phyloP scores from a whole-genome alignment of 2,888 invertebrate genomes.

The Physocephala rufipes region DNA sequence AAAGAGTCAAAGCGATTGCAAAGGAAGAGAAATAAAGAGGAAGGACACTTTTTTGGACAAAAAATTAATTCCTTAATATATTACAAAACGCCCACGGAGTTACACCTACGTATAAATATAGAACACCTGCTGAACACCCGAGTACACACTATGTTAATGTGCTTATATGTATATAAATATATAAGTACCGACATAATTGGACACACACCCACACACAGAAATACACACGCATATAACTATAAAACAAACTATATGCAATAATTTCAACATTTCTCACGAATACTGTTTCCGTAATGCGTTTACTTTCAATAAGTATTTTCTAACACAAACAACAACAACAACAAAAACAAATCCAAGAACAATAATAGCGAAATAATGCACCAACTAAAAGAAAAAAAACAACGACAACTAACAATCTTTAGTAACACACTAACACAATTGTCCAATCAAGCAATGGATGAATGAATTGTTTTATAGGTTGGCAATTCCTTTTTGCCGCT shows the following conservation, averaged over 20 bases:
- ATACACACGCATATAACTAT: not conserved
- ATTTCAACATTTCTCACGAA: conserved; percentile 5
- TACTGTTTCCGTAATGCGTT: conserved; percentile 21
- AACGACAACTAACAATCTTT: not conserved
- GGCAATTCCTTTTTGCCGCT: not conserved
- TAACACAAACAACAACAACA: conserved; percentile 6
- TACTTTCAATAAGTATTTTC: not conserved
- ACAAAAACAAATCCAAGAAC: conserved; percentile 4
- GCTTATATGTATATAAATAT: not conserved
- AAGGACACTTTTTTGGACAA: no score
- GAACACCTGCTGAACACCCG: not conserved
- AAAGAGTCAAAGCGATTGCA: no score
- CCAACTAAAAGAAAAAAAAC: not conserved
- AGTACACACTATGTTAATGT: no score
- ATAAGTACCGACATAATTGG: not conserved
- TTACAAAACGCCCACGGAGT: no score
- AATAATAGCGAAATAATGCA: conserved; percentile 9
- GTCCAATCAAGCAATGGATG: conserved; percentile 33
- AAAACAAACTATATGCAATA: not conserved
- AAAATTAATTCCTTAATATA: no score
- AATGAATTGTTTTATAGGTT: not conserved
- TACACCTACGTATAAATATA: not conserved
- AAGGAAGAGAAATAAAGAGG: no score
- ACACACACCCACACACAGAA: not conserved
- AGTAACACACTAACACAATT: conserved; percentile 25